Conservation (phyloP, 2,797 vertebrate species). For the Limnodromus scolopaceus region DNA sequence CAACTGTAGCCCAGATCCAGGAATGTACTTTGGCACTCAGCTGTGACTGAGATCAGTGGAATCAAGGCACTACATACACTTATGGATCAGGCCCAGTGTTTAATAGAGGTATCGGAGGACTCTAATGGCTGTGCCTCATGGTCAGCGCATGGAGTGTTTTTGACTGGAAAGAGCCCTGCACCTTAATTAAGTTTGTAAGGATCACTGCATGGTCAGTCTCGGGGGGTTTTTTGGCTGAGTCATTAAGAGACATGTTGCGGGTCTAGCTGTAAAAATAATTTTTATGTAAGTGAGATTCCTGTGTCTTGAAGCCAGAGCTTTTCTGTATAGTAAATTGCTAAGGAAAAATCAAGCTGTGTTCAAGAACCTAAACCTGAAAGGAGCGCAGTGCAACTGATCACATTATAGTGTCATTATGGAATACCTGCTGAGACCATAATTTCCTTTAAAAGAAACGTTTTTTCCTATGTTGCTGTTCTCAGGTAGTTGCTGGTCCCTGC, state of each 20-base stretch:
- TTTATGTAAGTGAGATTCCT: neutral
- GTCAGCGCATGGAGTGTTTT: neutral
- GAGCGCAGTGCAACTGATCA: neutral
- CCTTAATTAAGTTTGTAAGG: neutral
- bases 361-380: neutral
- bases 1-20: neutral
- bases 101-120: neutral
- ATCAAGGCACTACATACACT: neutral
- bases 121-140: neutral
- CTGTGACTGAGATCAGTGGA: neutral
- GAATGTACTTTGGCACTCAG: neutral
- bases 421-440: neutral
- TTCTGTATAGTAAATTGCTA: neutral
- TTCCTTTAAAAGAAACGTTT: neutral
- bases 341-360: neutral
- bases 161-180: neutral
- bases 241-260: neutral
- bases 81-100: neutral
- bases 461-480: neutral
- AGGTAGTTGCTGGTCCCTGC: neutral
- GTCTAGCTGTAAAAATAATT: neutral
- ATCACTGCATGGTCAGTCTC: neutral
- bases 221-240: neutral
- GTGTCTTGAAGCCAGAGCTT: neutral
- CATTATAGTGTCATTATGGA: neutral